Evolutionary conservation across 2,888 invertebrate species (phyloP).

Genomic region (Pollenia labialis): DNA sequence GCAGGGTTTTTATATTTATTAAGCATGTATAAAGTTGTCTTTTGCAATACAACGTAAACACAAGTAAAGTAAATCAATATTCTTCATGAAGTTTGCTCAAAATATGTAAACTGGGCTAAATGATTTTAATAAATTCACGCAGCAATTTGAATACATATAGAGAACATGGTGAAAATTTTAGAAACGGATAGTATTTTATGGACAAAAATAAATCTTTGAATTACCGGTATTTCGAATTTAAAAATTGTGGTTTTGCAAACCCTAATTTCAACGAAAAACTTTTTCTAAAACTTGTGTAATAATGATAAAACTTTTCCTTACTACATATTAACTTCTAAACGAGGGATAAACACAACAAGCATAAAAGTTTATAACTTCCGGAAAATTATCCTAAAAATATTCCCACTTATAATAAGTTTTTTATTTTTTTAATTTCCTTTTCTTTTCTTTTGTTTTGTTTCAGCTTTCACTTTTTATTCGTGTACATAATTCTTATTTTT

Average conservation of each 20-base stretch:
- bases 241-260: no score
- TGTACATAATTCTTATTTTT: neutral
- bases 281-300: no score
- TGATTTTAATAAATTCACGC: neutral
- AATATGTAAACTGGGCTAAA: neutral
- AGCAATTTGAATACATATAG: no score
- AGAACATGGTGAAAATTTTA: no score
- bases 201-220: no score
- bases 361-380: conserved; percentile 47
- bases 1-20: neutral
- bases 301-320: neutral
- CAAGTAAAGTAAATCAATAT: conserved; percentile 32
- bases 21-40: neutral
- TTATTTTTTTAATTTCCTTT: neutral
- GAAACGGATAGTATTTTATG: no score
- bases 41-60: neutral
- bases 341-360: neutral
- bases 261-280: no score
- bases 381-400: conserved; percentile 2
- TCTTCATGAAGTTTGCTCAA: conserved; percentile 10
- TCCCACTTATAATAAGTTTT: neutral
- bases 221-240: no score
- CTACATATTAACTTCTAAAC: neutral
- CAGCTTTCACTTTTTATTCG: neutral
- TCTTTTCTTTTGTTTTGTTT: no score